A percentile compares a stretch with the other conserved stretches of the same genome.
phyloP scores from a whole-genome alignment of 1,140 invertebrate genomes.

The Trissolcus basalis region DNA sequence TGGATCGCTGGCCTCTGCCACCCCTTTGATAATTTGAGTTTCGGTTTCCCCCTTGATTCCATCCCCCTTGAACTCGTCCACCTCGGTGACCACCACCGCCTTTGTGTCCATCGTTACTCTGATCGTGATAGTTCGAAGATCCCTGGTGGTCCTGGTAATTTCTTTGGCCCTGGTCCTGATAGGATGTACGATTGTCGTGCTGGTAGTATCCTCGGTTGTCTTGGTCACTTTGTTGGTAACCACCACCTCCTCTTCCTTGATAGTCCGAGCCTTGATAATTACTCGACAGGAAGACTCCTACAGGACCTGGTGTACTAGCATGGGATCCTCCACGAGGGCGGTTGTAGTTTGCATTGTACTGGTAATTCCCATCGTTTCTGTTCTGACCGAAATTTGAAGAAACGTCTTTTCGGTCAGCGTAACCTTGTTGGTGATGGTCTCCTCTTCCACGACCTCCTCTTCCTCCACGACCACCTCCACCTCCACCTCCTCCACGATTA shows the following conservation, averaged over 20 bases:
- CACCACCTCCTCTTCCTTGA: slow-evolving; percentile 16
- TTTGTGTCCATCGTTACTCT: slow-evolving; percentile 25
- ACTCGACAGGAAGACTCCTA: slow-evolving; percentile 29
- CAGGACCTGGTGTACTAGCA: slow-evolving; percentile 25
- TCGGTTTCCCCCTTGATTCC: slow-evolving; percentile 62
- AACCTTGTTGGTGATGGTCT: slow-evolving; percentile 13
- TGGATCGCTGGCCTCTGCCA: slow-evolving; percentile 14
- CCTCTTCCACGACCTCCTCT: slow-evolving; percentile 47
- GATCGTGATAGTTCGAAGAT: slow-evolving; percentile 14
- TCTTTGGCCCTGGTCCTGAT: slow-evolving; percentile 48
- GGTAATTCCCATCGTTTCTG: slow-evolving; percentile 2
- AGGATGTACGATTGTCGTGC: slow-evolving; percentile 12
- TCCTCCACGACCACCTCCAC: too few relatives aligned
- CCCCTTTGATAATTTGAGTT: slow-evolving; percentile 20
- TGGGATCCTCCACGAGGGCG: slow-evolving; percentile 27
- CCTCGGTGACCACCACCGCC: slow-evolving; percentile 54
- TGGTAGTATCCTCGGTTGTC: slow-evolving; percentile 41
- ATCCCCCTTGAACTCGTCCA: slow-evolving; percentile 71
- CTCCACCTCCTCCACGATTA: slow-evolving; percentile 25
- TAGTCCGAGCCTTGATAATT: slow-evolving; percentile 38
- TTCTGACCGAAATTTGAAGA: slow-evolving; percentile 39
- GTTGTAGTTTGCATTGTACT: slow-evolving; percentile 15
- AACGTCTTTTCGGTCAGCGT: slow-evolving; percentile 26
- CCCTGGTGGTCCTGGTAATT: slow-evolving; percentile 50
- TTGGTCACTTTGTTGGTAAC: slow-evolving; percentile 33